phyloP scores from a whole-genome alignment of 2,888 invertebrate genomes.

The Zaprionus obscuricornis region DNA sequence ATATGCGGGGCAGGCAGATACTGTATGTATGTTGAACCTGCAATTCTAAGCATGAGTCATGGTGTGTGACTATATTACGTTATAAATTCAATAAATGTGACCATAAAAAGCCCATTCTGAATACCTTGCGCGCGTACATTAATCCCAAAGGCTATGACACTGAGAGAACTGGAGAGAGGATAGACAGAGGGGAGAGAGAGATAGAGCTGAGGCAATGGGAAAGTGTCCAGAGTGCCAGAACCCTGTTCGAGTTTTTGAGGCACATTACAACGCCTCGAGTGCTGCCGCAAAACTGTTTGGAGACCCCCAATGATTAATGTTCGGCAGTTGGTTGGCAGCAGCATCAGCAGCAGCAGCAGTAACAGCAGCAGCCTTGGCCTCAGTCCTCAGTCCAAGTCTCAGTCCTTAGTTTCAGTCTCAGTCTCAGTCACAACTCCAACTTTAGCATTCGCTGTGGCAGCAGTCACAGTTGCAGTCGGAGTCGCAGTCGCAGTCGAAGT shows the following conservation, averaged over 20 bases:
- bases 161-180: not conserved
- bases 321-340: constrained; percentile 57
- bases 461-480: constrained; percentile 6
- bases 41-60: constrained; percentile 61
- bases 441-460: too few species aligned
- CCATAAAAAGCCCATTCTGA: constrained; percentile 78
- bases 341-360: constrained; percentile 45
- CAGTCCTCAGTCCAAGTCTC: constrained; percentile 38
- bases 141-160: constrained; percentile 52
- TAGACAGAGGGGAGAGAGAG: not conserved
- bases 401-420: too few species aligned
- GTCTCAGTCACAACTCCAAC: constrained; percentile 8
- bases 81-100: constrained; percentile 78
- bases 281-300: constrained; percentile 53
- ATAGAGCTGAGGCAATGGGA: not conserved
- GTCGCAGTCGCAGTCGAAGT: constrained; percentile 12
- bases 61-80: constrained; percentile 71
- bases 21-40: too few species aligned
- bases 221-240: constrained; percentile 17
- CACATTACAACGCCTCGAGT: constrained; percentile 69
- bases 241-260: constrained; percentile 20
- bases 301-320: constrained; percentile 74
- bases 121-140: constrained; percentile 73
- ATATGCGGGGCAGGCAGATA: not conserved
- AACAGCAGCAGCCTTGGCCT: constrained; percentile 38